phyloP scores from a whole-genome alignment of 1,140 invertebrate species.

The Meloidogyne hapla region DNA sequence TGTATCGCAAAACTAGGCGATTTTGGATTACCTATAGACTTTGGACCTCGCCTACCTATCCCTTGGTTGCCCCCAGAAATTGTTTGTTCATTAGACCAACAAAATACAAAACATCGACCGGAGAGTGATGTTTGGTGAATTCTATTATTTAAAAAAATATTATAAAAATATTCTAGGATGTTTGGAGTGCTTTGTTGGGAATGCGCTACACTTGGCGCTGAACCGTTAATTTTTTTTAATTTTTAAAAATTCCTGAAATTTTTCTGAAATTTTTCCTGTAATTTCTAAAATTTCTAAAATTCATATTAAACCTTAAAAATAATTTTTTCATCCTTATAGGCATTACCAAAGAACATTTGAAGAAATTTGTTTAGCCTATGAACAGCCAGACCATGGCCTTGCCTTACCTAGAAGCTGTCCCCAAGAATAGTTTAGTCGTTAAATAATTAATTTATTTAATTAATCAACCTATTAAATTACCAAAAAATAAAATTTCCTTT shows the following conservation, averaged over 20 bases:
- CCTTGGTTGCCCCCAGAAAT: slow-evolving; percentile 60
- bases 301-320: no score
- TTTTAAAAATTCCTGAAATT: no score
- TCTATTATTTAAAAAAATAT: slow-evolving; percentile 8
- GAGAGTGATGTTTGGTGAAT: slow-evolving; percentile 55
- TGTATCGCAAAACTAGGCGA: slow-evolving; percentile 57
- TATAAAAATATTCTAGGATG: slow-evolving; percentile 38
- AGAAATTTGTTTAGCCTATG: slow-evolving; percentile 50
- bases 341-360: slow-evolving; percentile 57
- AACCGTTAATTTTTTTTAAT: slow-evolving; percentile 30
- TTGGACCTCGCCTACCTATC: slow-evolving; percentile 56
- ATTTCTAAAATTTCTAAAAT: no score
- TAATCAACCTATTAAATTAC: not conserved
- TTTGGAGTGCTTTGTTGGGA: slow-evolving; percentile 55
- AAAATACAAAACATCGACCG: slow-evolving; percentile 47
- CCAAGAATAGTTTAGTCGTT: slow-evolving; percentile 38
- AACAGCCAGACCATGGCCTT: slow-evolving; percentile 47
- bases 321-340: not conserved
- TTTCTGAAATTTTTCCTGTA: not conserved
- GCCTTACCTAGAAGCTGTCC: slow-evolving; percentile 49
- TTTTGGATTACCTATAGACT: slow-evolving; percentile 51
- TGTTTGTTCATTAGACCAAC: slow-evolving; percentile 54
- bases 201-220: slow-evolving; percentile 56
- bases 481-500: not conserved
- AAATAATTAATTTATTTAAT: not conserved